Conservation (phyloP, 2,888 invertebrate species). For the Drosophila trichaetosa region DNA sequence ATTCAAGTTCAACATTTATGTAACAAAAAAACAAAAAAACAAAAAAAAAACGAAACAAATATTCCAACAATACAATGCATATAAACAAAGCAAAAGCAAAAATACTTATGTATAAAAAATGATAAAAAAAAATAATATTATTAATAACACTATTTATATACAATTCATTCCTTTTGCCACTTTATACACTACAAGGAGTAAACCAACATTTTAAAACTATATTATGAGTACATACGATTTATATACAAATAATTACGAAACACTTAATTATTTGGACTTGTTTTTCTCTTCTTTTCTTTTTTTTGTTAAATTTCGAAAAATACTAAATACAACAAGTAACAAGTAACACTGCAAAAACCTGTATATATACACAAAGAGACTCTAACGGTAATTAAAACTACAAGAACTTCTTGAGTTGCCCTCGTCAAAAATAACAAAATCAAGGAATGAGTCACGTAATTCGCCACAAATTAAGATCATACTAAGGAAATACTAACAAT, state of each 20-base stretch:
- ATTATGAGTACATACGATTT: conserved; percentile 46
- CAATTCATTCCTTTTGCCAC: conserved; percentile 69
- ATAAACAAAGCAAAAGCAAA: conserved; percentile 31
- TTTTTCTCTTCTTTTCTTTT: background rate
- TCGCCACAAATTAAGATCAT: conserved; percentile 12
- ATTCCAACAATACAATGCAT: conserved; percentile 22
- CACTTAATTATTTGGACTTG: conserved; percentile 11
- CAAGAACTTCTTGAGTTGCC: conserved; percentile 12
- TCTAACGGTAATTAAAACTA: conserved; percentile 30
- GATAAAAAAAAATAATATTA: conserved; percentile 13
- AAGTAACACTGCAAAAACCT: conserved; percentile 15
- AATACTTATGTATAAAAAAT: conserved; percentile 36
- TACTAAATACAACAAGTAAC: conserved; percentile 4
- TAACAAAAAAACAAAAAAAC: conserved; percentile 30
- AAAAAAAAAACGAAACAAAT: conserved; percentile 25
- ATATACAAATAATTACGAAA: conserved; percentile 32
- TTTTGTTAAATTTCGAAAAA: conserved; percentile 16
- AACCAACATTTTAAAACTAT: conserved; percentile 41
- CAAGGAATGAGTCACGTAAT: conserved; percentile 10
- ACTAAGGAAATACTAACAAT: conserved; percentile 18
- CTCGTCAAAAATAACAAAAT: conserved; percentile 19
- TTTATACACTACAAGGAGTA: conserved; percentile 63
- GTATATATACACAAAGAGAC: conserved; percentile 38
- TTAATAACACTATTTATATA: conserved; percentile 52
- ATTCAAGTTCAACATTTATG: conserved; percentile 60